These are phyloP conservation scores for Gavia stellata DNA, from an alignment of 2,113 vertebrate species.

Conservation along the genomic window DNA sequence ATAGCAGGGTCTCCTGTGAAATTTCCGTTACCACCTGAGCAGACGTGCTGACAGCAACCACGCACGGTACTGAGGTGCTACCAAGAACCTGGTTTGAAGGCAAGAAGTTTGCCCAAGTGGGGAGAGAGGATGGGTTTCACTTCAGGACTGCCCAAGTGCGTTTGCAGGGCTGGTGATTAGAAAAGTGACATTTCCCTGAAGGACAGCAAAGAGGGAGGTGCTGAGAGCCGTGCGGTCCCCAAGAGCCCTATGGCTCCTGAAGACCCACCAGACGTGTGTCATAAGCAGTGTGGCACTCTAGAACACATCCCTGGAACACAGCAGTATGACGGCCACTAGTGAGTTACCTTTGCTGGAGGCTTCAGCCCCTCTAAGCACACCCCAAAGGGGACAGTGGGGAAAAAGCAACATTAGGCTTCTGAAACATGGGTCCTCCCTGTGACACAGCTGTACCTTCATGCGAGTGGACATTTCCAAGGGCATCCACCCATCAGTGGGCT, in stretches of 20 bases:
- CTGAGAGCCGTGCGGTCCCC: not conserved
- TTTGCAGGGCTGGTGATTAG: not conserved
- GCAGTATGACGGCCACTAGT: conserved; percentile 42
- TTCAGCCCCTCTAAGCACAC: not conserved
- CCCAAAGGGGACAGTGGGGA: not conserved
- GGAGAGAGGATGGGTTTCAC: not conserved
- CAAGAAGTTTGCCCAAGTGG: not conserved
- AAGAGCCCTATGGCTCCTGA: accelerated
- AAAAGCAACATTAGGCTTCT: not conserved
- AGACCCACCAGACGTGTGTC: not conserved
- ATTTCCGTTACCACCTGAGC: not conserved
- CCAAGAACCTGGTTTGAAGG: not conserved
- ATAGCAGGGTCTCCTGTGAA: not conserved
- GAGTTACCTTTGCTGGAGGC: not conserved
- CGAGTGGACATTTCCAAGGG: not conserved
- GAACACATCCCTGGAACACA: not conserved
- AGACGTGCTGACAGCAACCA: not conserved
- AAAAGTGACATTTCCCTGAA: not conserved
- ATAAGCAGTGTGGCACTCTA: not conserved
- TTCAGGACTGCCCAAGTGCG: not conserved
- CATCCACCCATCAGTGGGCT: not conserved
- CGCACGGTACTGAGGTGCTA: accelerated
- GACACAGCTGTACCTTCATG: not conserved
- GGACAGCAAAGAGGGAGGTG: not conserved
- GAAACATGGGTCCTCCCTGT: not conserved